These are phyloP conservation scores for Mustelus asterias DNA, from an alignment of 2,113 vertebrate genomes.

Conservation along the genomic window DNA sequence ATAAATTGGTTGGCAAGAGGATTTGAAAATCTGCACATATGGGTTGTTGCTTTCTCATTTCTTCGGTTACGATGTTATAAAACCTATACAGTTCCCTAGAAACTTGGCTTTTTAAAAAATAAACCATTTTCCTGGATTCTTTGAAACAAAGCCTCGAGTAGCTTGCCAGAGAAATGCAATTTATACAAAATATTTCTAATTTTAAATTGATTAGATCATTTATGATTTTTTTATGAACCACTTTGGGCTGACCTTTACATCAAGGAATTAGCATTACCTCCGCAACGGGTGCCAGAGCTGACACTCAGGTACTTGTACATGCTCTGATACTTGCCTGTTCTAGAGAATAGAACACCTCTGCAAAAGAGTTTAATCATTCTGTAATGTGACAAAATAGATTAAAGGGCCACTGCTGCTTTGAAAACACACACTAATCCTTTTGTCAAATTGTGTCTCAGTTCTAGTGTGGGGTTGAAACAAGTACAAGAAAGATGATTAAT, in stretches of 20 bases:
- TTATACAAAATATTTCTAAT: not conserved
- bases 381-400: not conserved
- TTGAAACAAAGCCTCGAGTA: not conserved
- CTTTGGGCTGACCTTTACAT: not conserved
- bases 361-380: not conserved
- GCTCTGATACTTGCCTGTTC: not conserved
- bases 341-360: not conserved
- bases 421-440: not conserved
- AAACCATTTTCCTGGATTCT: not conserved
- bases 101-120: not conserved
- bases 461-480: not conserved
- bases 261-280: not conserved
- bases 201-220: not conserved
- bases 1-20: no score
- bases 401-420: not conserved
- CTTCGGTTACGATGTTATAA: not conserved
- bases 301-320: not conserved
- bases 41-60: not conserved
- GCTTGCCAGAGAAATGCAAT: not conserved
- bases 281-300: not conserved
- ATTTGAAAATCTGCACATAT: not conserved
- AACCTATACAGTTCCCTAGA: not conserved
- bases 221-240: not conserved
- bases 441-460: not conserved
- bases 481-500: not conserved